Base-by-base conservation (phyloP, 2,888 invertebrate species). In the Petrolisthes manimaculis region DNA sequence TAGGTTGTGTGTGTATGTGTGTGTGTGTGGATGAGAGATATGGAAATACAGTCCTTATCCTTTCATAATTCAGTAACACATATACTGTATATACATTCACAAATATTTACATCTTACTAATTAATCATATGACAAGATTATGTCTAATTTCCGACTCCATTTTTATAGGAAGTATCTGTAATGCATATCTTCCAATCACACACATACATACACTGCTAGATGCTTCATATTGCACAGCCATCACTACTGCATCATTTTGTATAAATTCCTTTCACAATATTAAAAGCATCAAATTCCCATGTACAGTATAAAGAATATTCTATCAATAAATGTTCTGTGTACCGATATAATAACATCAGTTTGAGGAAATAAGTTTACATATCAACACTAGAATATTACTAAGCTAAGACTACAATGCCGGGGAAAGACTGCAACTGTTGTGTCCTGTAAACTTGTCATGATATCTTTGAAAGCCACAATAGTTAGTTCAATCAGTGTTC, bases 261-360 rank as follows among this genome's bases (percentile, higher is more conserved):
- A 75, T 54, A 83, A 24, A 18, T 54, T 55, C 71, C 55, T 37
- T 24, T 75, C 83, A 74, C 53, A 75, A 67, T 67, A 81, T 37
- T 74, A 37, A 55, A 54, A 55, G 51, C 53, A 55, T 75, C 14
- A 54, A 67, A 61, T 12, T 75, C 54, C 83, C 53, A n/a, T 74
- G 21, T 83, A 37, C 37, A 37, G 37, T 37, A 56, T 5, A 75
- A 56, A 83, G 37, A 75, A 75, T 24, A 74, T 51, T 74, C 14
- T 21, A 69, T 53, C 69, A 83, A 81, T 82, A 12, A 82, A 75
- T 83, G 74, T 83, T 67, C 37, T 67, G 9, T 83, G 75, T 24
- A 24, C 4, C 21, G 75, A 54, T 74, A 83, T 75, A 54, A 75
- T 37, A 54, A 83, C 53, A 74, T n/a, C n/a, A n/a, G 55, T 54